A percentile compares a stretch with the other conserved stretches of the same genome.
phyloP scores from a whole-genome alignment of 2,888 invertebrate genomes.

The Pheosia tremula region DNA sequence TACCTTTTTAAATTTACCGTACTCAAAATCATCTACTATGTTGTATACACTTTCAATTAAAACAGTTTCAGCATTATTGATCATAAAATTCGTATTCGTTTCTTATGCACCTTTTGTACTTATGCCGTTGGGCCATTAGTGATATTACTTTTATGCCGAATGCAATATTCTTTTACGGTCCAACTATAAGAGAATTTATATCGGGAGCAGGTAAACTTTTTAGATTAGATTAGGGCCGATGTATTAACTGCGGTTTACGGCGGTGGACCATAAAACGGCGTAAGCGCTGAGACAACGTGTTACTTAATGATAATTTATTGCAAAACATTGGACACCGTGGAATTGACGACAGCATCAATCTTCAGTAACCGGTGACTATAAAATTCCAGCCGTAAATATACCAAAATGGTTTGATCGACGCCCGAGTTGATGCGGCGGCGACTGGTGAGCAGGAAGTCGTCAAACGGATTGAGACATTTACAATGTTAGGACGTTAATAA shows the following conservation, averaged over 20 bases:
- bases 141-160: conserved; percentile 49
- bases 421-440: conserved; percentile 56
- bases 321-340: conserved; percentile 63
- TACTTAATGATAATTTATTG: conserved; percentile 83
- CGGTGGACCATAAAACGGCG: conserved; percentile 63
- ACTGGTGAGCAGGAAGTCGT: conserved; percentile 71
- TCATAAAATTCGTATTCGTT: conserved; percentile 60
- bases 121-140: conserved; percentile 53
- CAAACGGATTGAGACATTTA: conserved; percentile 77
- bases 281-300: conserved; percentile 70
- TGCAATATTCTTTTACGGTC: conserved; percentile 50
- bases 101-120: conserved; percentile 50
- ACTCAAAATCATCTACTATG: conserved; percentile 49
- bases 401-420: conserved; percentile 54
- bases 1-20: conserved; percentile 56
- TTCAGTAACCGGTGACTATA: conserved; percentile 68
- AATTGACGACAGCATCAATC: conserved; percentile 77
- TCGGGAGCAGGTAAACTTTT: conserved; percentile 72
- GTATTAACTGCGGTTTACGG: conserved; percentile 68
- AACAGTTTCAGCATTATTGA: conserved; percentile 46
- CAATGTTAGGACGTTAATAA: conserved; percentile 72
- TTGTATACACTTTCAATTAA: conserved; percentile 55
- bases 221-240: conserved; percentile 71
- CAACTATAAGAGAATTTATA: conserved; percentile 57
- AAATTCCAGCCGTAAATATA: conserved; percentile 53